Evolutionary conservation across 1,140 invertebrate species (phyloP).

Genomic region (Helicoverpa zea): DNA sequence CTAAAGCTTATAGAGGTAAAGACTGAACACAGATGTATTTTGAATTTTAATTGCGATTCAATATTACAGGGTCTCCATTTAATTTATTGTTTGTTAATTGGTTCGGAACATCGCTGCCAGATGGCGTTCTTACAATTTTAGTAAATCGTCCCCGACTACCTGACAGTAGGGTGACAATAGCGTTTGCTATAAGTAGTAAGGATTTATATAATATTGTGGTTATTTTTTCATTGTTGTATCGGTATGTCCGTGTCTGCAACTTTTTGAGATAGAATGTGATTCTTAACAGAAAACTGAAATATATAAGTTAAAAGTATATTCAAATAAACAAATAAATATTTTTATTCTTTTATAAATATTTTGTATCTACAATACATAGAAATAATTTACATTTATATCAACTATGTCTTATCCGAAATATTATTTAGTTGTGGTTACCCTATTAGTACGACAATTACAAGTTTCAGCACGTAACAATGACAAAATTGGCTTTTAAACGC

Average conservation of each 20-base stretch:
- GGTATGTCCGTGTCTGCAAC: too few relatives aligned
- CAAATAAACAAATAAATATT: too few relatives aligned
- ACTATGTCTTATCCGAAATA: not conserved
- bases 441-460: constrained; percentile 16
- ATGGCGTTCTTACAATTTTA: constrained; percentile 14
- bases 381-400: too few relatives aligned
- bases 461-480: constrained; percentile 37
- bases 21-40: not conserved
- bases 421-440: not conserved
- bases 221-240: too few relatives aligned
- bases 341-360: too few relatives aligned
- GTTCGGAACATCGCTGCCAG: constrained; percentile 9
- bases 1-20: too few relatives aligned
- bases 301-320: too few relatives aligned
- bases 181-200: too few relatives aligned
- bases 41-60: not conserved
- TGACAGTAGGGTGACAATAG: not conserved
- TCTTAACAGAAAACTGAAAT: too few relatives aligned
- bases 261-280: too few relatives aligned
- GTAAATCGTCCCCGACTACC: constrained; percentile 3
- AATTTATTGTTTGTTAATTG: constrained; percentile 49
- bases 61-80: constrained; percentile 36
- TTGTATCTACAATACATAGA: too few relatives aligned
- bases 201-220: too few relatives aligned
- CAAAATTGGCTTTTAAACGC: constrained; percentile 17